A percentile compares a stretch with the other conserved stretches of the same genome.
phyloP scores from a whole-genome alignment of 2,113 vertebrate genomes.

The Lates calcarifer region DNA sequence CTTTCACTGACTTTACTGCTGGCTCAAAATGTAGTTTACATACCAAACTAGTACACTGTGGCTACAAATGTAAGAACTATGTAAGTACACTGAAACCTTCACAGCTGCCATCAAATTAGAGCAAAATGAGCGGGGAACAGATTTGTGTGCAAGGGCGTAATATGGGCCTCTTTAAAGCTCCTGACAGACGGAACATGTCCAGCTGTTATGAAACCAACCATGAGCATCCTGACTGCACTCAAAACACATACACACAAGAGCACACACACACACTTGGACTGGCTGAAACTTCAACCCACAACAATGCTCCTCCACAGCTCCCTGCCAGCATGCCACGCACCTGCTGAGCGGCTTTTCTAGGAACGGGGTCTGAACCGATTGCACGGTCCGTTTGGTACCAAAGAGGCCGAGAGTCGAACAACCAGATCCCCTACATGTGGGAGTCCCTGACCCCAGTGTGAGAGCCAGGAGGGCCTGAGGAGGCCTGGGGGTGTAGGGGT shows the following conservation, averaged over 20 bases:
- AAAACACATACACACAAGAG: constrained; percentile 25
- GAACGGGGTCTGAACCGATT: constrained; percentile 65
- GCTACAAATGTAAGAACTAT: not conserved
- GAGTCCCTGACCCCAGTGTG: constrained; percentile 13
- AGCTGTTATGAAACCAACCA: constrained; percentile 56
- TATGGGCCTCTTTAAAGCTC: constrained; percentile 38
- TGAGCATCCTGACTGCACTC: constrained; percentile 7
- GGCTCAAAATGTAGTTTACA: not conserved
- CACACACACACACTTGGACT: not conserved
- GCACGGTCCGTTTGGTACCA: constrained; percentile 74
- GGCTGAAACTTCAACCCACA: constrained; percentile 10
- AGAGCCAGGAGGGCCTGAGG: constrained; percentile 22
- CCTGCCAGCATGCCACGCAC: constrained; percentile 33
- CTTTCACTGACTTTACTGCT: no score
- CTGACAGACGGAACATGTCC: constrained; percentile 44
- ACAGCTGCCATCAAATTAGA: not conserved
- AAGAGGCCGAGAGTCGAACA: constrained; percentile 53
- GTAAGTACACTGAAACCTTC: not conserved
- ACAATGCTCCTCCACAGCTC: constrained; percentile 34
- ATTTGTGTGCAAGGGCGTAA: constrained; percentile 3
- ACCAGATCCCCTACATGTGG: constrained; percentile 1
- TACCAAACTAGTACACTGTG: not conserved
- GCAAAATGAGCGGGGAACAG: not conserved
- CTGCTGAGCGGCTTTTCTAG: constrained; percentile 59
- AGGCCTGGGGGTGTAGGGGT: constrained; percentile 28